phyloP scores from a whole-genome alignment of 2,113 vertebrate genomes.

The Dissostichus mawsoni region DNA sequence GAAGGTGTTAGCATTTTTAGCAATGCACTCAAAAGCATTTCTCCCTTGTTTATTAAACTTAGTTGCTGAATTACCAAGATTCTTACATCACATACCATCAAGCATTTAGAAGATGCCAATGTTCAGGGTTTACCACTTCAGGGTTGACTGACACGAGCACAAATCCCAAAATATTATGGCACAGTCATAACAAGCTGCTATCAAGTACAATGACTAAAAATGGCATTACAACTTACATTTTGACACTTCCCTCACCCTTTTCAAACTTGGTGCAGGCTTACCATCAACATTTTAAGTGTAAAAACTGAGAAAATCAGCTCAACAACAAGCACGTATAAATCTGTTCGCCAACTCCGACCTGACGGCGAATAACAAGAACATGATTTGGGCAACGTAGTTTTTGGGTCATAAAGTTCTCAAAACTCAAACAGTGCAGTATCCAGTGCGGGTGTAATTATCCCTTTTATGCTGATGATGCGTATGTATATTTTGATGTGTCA shows the following conservation, averaged over 20 bases:
- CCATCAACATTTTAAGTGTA: not conserved
- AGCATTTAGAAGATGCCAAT: slow-evolving; percentile 29
- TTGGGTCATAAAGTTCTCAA: not conserved
- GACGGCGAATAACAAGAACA: not conserved
- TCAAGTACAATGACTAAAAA: not conserved
- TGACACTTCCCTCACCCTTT: not conserved
- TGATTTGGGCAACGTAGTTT: not conserved
- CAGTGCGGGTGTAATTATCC: not conserved
- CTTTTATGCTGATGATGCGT: slow-evolving; percentile 22
- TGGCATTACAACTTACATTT: not conserved
- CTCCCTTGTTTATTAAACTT: not conserved
- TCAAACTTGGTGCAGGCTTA: not conserved
- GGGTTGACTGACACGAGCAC: slow-evolving; percentile 36
- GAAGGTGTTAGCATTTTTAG: slow-evolving; percentile 9
- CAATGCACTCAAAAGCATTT: slow-evolving; percentile 18
- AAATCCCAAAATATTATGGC: slow-evolving; percentile 16
- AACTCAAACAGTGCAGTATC: slow-evolving; percentile 1
- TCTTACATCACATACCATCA: slow-evolving; percentile 1
- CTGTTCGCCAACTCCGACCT: not conserved
- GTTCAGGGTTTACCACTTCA: slow-evolving; percentile 16
- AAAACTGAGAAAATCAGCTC: not conserved
- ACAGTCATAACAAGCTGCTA: not conserved
- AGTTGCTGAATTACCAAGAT: not conserved
- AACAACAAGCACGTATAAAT: slow-evolving; percentile 4
- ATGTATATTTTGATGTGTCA: not conserved